Conservation (phyloP, 2,888 invertebrate species). For the Pachycephus smyrnensis region DNA sequence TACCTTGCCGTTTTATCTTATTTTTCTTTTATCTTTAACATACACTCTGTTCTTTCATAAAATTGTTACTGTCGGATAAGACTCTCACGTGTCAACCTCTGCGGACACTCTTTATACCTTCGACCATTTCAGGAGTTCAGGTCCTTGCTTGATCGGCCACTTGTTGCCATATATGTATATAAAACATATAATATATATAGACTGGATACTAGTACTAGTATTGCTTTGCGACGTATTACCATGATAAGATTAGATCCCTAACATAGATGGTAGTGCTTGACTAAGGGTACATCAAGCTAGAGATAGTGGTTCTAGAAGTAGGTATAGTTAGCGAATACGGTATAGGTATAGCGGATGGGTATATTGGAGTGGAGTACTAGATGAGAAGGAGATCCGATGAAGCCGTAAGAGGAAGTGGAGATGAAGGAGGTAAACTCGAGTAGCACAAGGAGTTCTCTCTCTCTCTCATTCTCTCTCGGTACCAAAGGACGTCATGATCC, state of each 20-base stretch:
- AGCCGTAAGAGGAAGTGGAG: not conserved
- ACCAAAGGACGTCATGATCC: not conserved
- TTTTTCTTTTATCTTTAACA: not conserved
- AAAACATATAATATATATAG: no score
- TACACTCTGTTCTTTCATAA: not conserved
- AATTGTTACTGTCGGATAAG: not conserved
- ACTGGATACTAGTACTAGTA: not conserved
- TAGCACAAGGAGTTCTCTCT: not conserved
- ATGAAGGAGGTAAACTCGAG: not conserved
- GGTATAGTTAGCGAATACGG: not conserved
- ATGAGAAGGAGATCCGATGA: not conserved
- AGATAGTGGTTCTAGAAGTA: not conserved
- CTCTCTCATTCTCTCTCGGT: not conserved
- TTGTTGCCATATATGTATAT: not conserved
- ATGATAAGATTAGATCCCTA: not conserved
- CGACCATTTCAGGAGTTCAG: not conserved
- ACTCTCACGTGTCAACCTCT: not conserved
- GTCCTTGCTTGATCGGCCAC: not conserved
- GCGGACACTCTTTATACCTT: not conserved
- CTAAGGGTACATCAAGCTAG: not conserved
- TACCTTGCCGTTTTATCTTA: not conserved
- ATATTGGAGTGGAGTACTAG: not conserved
- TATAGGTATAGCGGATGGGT: not conserved
- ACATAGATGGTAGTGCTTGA: not conserved
- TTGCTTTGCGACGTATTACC: not conserved